phyloP scores from a whole-genome alignment of 2,113 vertebrate genomes.

The Bostrychus sinensis region DNA sequence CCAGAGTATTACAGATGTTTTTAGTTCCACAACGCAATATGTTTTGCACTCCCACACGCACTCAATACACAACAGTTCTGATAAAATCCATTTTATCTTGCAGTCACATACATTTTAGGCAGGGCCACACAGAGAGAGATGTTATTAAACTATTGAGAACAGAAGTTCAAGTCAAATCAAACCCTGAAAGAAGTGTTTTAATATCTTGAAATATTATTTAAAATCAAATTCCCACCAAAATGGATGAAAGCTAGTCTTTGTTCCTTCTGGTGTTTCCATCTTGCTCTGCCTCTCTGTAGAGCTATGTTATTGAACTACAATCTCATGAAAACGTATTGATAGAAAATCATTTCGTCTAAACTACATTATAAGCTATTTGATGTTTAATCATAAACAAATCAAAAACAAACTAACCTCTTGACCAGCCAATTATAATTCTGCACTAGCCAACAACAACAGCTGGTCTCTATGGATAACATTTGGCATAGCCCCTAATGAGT shows the following conservation, averaged over 20 bases:
- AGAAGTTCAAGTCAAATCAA: constrained; percentile 49
- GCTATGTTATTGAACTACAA: neutral
- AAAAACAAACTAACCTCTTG: constrained; percentile 27
- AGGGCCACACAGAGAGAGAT: constrained; percentile 16
- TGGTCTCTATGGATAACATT: constrained; percentile 39
- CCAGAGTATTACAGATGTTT: neutral
- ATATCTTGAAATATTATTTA: constrained; percentile 32
- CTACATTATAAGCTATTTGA: neutral
- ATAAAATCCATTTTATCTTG: constrained; percentile 28
- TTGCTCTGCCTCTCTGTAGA: neutral
- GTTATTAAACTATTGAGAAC: constrained; percentile 36
- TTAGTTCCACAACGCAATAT: neutral
- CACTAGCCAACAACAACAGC: constrained; percentile 13
- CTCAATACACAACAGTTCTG: constrained; percentile 30
- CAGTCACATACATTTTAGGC: constrained; percentile 30
- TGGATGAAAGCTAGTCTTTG: constrained; percentile 17
- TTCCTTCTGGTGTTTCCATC: constrained; percentile 1
- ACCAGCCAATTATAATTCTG: constrained; percentile 40
- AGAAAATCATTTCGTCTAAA: neutral
- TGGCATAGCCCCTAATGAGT: constrained; percentile 19
- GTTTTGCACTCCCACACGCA: neutral
- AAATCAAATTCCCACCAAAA: constrained; percentile 15
- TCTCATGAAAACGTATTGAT: neutral
- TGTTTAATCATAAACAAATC: neutral
- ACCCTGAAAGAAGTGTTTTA: constrained; percentile 28